Percentiles rank a stretch among this genome's conserved stretches.
Conservation (phyloP, 1,140 invertebrate genomes). For the Galendromus occidentalis region DNA sequence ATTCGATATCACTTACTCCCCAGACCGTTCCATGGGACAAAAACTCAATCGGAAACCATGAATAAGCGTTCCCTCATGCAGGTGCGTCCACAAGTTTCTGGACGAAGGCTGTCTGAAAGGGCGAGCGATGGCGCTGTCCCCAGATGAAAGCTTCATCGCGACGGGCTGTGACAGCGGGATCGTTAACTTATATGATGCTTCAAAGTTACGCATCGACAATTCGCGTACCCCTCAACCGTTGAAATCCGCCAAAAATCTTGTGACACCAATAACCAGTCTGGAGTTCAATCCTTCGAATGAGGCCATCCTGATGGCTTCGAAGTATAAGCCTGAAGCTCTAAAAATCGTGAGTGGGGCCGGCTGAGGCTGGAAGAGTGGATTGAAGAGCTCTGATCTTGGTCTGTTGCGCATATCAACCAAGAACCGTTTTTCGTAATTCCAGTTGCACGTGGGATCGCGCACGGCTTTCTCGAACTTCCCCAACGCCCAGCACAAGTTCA, state of each 20-base stretch:
- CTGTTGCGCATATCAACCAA: too few species aligned
- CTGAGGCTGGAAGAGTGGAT: too few species aligned
- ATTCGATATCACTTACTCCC: too few species aligned
- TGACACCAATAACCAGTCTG: neutral
- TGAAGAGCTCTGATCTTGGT: too few species aligned
- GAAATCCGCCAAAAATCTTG: neutral
- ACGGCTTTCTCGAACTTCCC: neutral
- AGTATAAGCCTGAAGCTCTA: neutral
- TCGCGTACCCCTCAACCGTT: neutral
- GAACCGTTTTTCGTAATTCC: too few species aligned
- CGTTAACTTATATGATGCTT: neutral
- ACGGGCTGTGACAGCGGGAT: neutral
- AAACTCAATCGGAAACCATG: too few species aligned
- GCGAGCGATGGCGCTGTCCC: neutral
- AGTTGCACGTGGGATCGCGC: neutral
- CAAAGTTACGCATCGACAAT: neutral
- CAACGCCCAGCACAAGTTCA: neutral
- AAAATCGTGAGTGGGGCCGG: constrained; percentile 2
- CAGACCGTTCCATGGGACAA: too few species aligned
- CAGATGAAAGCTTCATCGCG: neutral
- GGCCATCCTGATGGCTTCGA: neutral
- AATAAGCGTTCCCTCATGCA: too few species aligned
- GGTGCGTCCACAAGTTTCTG: neutral
- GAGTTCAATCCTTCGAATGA: neutral
- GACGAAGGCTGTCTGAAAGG: neutral